Evolutionary conservation across 2,888 invertebrate genomes (phyloP).

Genomic region (Leptinotarsa haldemani): DNA sequence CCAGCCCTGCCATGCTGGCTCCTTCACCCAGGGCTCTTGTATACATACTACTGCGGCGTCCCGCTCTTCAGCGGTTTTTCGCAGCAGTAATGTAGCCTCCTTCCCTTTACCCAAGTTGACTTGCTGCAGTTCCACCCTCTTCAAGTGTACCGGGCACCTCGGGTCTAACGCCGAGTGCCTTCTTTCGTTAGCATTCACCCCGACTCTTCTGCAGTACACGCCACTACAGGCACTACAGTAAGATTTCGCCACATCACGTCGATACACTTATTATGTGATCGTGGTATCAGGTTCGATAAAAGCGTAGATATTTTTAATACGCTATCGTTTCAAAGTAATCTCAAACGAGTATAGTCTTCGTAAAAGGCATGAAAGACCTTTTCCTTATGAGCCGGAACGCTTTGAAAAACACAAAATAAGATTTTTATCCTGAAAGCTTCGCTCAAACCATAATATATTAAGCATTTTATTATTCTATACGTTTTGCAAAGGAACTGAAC

Average conservation of each 20-base stretch:
- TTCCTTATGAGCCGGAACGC: background rate
- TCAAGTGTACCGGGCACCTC: too few relatives aligned
- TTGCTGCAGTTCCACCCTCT: too few relatives aligned
- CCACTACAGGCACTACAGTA: too few relatives aligned
- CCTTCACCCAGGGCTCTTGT: too few relatives aligned
- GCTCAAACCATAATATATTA: background rate
- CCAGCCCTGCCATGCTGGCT: too few relatives aligned
- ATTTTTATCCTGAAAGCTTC: background rate
- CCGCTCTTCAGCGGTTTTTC: too few relatives aligned
- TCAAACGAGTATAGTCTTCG: background rate
- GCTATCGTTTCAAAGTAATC: background rate
- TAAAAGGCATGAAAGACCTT: background rate
- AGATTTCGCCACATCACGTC: background rate
- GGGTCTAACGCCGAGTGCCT: too few relatives aligned
- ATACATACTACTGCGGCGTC: too few relatives aligned
- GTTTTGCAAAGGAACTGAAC: background rate
- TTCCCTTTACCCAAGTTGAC: too few relatives aligned
- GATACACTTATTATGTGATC: background rate
- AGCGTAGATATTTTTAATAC: background rate
- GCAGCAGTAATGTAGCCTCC: too few relatives aligned
- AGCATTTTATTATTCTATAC: background rate
- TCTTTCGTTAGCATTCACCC: too few relatives aligned
- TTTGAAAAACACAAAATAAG: background rate
- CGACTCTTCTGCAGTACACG: too few relatives aligned
- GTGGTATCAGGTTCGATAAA: background rate